Percentiles rank a stretch among this genome's conserved stretches.
Evolutionary conservation across 2,888 invertebrate species (phyloP).

Genomic region (Syritta pipiens): DNA sequence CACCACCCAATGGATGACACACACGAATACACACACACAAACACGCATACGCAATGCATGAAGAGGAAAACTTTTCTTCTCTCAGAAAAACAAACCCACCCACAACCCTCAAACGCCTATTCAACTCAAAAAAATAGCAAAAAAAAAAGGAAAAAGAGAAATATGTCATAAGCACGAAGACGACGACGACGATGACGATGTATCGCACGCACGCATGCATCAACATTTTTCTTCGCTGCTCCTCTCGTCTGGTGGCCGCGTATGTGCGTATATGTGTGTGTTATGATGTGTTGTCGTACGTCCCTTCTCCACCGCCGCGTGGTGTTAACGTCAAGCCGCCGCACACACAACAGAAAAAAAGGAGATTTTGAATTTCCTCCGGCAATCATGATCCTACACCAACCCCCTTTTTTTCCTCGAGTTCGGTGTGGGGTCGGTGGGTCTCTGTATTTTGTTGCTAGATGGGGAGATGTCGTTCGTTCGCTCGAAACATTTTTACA

Average conservation of each 20-base stretch:
- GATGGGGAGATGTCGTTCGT: constrained; percentile 21
- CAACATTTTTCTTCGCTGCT: constrained; percentile 57
- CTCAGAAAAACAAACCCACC: constrained; percentile 40
- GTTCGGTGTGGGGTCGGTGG: neutral
- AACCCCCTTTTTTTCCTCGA: constrained; percentile 33
- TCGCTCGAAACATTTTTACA: constrained; percentile 46
- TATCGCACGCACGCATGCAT: constrained; percentile 66
- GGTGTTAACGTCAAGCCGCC: constrained; percentile 34
- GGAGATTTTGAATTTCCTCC: constrained; percentile 45
- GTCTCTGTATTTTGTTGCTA: constrained; percentile 28
- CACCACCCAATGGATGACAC: constrained; percentile 27
- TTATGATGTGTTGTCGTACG: constrained; percentile 22
- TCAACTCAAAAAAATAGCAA: neutral
- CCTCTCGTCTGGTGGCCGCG: constrained; percentile 11
- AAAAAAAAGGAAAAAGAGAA: constrained; percentile 22
- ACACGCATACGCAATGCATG: constrained; percentile 32
- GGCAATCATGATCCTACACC: constrained; percentile 56
- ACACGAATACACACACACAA: constrained; percentile 7
- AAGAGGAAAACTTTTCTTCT: constrained; percentile 22
- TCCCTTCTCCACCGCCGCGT: neutral
- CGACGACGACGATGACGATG: too few species aligned
- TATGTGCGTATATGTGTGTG: constrained; percentile 16
- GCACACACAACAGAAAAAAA: constrained; percentile 31
- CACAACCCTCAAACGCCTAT: neutral
- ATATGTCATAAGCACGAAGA: constrained; percentile 64